Conservation (phyloP, 92 coral and sea anemone species). For the Scolanthus callimorphus region DNA sequence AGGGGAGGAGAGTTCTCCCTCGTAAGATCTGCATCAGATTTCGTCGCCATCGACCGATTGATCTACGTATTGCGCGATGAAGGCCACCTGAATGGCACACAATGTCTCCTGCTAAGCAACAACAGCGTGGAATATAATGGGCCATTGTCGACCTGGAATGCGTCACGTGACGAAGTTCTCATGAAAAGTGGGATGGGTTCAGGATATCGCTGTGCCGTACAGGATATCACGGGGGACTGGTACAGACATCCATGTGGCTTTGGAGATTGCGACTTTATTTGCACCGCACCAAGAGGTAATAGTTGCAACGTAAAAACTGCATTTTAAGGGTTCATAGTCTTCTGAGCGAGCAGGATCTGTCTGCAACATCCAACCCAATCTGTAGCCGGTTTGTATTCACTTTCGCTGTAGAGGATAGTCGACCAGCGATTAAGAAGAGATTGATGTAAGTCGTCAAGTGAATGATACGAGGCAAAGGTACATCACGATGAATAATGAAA, state of each 20-base stretch:
- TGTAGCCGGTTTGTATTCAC: too few relatives aligned
- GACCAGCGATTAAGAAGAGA: too few relatives aligned
- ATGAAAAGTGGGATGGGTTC: slow-evolving; percentile 21
- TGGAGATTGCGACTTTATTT: slow-evolving; percentile 29
- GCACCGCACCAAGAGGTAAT: slow-evolving; percentile 55
- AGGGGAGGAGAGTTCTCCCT: slow-evolving; percentile 13
- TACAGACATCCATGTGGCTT: slow-evolving; percentile 30
- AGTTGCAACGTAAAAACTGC: too few relatives aligned
- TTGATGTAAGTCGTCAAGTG: too few relatives aligned
- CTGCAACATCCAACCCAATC: too few relatives aligned
- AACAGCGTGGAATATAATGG: slow-evolving; percentile 9
- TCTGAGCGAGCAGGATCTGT: too few relatives aligned
- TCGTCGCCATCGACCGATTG: slow-evolving; percentile 17
- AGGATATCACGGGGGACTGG: slow-evolving; percentile 36
- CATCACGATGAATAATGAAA: too few relatives aligned
- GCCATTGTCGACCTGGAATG: slow-evolving; percentile 15
- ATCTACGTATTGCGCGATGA: slow-evolving; percentile 22
- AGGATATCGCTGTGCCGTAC: slow-evolving; percentile 39
- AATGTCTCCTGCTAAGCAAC: slow-evolving; percentile 14
- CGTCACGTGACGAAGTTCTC: slow-evolving; percentile 7
- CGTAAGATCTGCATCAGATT: slow-evolving; percentile 7
- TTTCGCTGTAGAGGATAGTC: too few relatives aligned
- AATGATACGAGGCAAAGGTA: too few relatives aligned
- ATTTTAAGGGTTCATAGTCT: too few relatives aligned
- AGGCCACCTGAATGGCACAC: background rate